Evolutionary conservation across 2,888 invertebrate genomes (phyloP).

Genomic region (Catonia carolina): DNA sequence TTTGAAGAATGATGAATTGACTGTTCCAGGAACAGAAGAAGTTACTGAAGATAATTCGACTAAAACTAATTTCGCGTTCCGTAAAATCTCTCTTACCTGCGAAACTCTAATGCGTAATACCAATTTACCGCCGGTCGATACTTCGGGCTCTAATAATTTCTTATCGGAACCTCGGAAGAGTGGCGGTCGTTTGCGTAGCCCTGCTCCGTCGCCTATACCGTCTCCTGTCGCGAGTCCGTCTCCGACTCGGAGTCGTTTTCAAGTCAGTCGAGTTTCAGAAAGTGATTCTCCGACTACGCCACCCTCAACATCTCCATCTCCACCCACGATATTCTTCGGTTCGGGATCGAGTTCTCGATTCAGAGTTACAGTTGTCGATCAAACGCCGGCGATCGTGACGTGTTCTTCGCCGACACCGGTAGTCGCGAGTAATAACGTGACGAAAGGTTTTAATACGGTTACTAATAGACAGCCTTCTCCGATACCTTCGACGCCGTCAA

Average conservation of each 20-base stretch:
- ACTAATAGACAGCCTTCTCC: conserved; percentile 35
- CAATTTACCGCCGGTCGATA: conserved; percentile 34
- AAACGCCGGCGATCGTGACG: conserved; percentile 21
- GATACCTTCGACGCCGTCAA: neutral
- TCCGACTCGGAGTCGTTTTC: conserved; percentile 41
- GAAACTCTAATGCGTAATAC: conserved; percentile 46
- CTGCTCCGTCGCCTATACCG: conserved; percentile 56
- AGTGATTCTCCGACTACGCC: conserved; percentile 42
- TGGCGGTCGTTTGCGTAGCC: conserved; percentile 57
- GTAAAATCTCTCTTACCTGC: conserved; percentile 68
- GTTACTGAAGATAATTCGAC: conserved; percentile 37
- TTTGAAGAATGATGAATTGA: conserved; percentile 24
- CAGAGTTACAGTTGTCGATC: conserved; percentile 42
- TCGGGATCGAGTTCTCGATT: conserved; percentile 40
- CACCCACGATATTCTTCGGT: conserved; percentile 49
- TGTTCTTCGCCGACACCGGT: conserved; percentile 33
- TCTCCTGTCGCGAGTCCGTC: conserved; percentile 60
- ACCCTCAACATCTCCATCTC: conserved; percentile 41
- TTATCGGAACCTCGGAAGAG: conserved; percentile 41
- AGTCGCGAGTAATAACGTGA: conserved; percentile 38
- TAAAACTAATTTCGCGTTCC: conserved; percentile 40
- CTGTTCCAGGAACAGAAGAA: conserved; percentile 29
- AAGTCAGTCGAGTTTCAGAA: conserved; percentile 45
- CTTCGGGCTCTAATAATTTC: conserved; percentile 34
- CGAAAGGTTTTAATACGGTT: conserved; percentile 44